Conservation (phyloP, 2,113 vertebrate species). For the Loxodonta africana region DNA sequence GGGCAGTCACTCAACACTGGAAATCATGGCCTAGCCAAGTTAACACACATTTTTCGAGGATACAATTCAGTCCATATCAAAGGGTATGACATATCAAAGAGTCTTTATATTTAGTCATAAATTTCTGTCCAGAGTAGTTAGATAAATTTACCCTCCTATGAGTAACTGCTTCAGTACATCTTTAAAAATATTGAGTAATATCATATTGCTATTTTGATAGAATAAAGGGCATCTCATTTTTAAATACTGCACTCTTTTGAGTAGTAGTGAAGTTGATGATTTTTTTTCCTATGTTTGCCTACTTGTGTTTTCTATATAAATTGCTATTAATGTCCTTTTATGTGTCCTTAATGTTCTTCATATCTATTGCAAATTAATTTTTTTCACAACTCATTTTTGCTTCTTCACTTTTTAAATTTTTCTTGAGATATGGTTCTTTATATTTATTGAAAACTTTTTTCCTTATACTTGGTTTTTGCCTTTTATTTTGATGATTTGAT, state of each 20-base stretch:
- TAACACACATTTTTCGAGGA: no score
- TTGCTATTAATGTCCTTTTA: not conserved
- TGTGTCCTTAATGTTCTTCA: slow-evolving; percentile 10
- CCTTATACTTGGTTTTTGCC: not conserved
- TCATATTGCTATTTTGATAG: slow-evolving; percentile 26
- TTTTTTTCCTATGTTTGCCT: slow-evolving; percentile 10
- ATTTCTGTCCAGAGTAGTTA: slow-evolving; percentile 7
- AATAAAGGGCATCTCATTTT: not conserved
- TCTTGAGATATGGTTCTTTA: not conserved
- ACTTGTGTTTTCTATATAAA: slow-evolving; percentile 29
- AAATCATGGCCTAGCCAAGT: no score
- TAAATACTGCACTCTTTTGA: slow-evolving; percentile 8
- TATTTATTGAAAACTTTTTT: not conserved
- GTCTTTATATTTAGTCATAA: slow-evolving; percentile 10
- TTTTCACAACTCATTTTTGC: not conserved
- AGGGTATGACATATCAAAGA: not conserved
- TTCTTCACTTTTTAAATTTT: not conserved
- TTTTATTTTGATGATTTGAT: slow-evolving; percentile 9
- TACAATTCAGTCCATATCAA: not conserved
- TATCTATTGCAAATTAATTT: not conserved
- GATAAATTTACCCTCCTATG: not conserved
- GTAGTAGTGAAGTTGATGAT: not conserved
- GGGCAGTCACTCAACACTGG: no score
- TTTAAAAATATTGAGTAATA: not conserved
- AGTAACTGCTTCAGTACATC: not conserved